phyloP scores from a whole-genome alignment of 2,113 vertebrate species.

The Saccopteryx bilineata region DNA sequence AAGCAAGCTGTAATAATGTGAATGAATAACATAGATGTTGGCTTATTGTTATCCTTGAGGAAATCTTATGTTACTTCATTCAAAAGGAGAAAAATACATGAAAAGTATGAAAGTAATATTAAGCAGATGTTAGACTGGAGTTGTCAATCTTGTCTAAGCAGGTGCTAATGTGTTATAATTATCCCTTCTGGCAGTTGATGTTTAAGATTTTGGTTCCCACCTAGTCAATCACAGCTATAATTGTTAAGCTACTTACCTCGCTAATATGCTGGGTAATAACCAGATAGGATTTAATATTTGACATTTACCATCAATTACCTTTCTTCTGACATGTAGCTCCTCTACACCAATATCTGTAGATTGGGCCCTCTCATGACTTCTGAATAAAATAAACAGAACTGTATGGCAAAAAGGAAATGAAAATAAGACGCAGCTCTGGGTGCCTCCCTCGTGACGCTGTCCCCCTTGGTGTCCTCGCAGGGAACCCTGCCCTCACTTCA shows the following conservation, averaged over 20 bases:
- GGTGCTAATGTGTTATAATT: constrained; percentile 94
- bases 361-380: constrained; percentile 82
- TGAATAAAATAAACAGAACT: constrained; percentile 78
- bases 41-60: constrained; percentile 86
- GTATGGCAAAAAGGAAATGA: constrained; percentile 66
- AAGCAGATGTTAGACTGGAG: constrained; percentile 90
- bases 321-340: constrained; percentile 85
- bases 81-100: constrained; percentile 81
- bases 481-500: fast-evolving
- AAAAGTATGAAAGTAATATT: constrained; percentile 89
- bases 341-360: constrained; percentile 84
- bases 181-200: constrained; percentile 92
- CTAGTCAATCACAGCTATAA: constrained; percentile 93
- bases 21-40: constrained; percentile 83
- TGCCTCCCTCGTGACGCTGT: fast-evolving
- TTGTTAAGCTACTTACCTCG: constrained; percentile 92
- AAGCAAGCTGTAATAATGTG: constrained; percentile 77
- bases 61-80: constrained; percentile 87
- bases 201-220: constrained; percentile 92
- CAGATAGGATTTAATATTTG: constrained; percentile 92
- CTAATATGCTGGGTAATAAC: constrained; percentile 91
- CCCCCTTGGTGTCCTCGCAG: fast-evolving
- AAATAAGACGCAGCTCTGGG: background rate
- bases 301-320: constrained; percentile 90
- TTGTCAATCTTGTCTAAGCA: constrained; percentile 92